Conservation (phyloP, 1,140 invertebrate genomes). For the Helicoverpa zea region DNA sequence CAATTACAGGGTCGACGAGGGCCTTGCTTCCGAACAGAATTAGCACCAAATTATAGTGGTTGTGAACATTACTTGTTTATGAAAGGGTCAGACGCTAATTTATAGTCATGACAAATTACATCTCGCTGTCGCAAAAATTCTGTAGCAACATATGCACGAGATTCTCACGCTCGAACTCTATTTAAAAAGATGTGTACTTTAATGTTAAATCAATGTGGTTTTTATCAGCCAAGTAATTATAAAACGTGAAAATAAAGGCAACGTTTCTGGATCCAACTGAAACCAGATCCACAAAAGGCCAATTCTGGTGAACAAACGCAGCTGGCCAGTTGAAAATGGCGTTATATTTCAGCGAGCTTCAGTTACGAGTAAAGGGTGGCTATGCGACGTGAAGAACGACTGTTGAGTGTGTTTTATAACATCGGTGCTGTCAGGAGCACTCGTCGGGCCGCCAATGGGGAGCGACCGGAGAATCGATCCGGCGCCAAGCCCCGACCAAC, state of each 20-base stretch:
- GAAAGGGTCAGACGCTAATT: slow-evolving; percentile 73
- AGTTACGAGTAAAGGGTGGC: not conserved
- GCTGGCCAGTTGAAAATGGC: not conserved
- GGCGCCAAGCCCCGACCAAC: slow-evolving; percentile 33
- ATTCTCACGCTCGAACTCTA: slow-evolving; percentile 51
- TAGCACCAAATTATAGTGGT: slow-evolving; percentile 81
- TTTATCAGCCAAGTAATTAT: too few relatives aligned
- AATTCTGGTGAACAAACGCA: too few relatives aligned
- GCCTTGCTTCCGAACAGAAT: slow-evolving; percentile 77
- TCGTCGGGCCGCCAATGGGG: slow-evolving; percentile 62
- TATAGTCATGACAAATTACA: slow-evolving; percentile 64
- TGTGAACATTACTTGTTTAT: slow-evolving; percentile 79
- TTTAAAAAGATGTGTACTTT: not conserved
- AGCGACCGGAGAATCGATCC: slow-evolving; percentile 64
- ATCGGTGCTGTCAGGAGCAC: slow-evolving; percentile 70
- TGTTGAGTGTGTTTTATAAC: slow-evolving; percentile 69
- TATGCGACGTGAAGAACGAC: not conserved
- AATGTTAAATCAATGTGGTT: not conserved
- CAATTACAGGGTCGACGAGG: slow-evolving; percentile 78
- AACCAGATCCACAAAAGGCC: too few relatives aligned
- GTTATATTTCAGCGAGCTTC: not conserved
- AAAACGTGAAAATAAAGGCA: not conserved
- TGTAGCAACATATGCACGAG: slow-evolving; percentile 16
- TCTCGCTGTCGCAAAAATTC: slow-evolving; percentile 22
- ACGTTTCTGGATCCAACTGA: not conserved